Evolutionary conservation across 2,113 vertebrate species (phyloP).

Genomic region (Pelobates fuscus): DNA sequence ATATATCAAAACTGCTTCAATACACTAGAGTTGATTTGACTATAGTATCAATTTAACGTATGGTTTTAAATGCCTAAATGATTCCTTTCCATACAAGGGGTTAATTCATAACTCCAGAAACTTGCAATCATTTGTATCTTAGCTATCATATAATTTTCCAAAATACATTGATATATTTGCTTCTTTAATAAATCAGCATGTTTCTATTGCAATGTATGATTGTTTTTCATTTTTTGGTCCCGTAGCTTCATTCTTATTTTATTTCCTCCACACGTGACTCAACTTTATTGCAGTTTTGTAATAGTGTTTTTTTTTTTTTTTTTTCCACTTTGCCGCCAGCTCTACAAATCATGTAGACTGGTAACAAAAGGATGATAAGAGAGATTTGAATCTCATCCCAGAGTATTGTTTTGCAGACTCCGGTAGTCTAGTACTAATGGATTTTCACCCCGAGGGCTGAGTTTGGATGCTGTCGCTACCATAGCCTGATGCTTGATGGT

Average conservation of each 20-base stretch:
- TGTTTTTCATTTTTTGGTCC: slow-evolving; percentile 1
- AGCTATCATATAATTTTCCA: no score
- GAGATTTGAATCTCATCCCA: slow-evolving; percentile 44
- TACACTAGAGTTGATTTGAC: no score
- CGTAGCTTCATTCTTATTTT: neutral
- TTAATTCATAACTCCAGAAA: no score
- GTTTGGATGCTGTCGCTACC: slow-evolving; percentile 44
- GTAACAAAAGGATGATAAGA: slow-evolving; percentile 45
- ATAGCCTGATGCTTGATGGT: slow-evolving; percentile 42
- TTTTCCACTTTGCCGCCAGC: neutral
- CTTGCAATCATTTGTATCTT: no score
- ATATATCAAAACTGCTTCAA: no score
- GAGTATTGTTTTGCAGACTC: slow-evolving; percentile 46
- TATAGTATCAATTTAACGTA: no score
- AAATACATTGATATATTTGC: no score
- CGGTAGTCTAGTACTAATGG: slow-evolving; percentile 43
- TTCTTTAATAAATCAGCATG: neutral
- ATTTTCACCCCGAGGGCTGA: neutral
- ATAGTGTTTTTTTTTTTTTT: slow-evolving; percentile 20
- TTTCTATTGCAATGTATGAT: slow-evolving; percentile 5
- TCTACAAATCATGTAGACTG: slow-evolving; percentile 32
- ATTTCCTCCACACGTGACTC: neutral
- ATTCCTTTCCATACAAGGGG: no score
- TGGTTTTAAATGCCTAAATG: no score
- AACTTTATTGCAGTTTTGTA: slow-evolving; percentile 26